A percentile compares a stretch with the other conserved stretches of the same genome.
phyloP scores from a whole-genome alignment of 2,797 vertebrate genomes.

The Pempheris klunzingeri region DNA sequence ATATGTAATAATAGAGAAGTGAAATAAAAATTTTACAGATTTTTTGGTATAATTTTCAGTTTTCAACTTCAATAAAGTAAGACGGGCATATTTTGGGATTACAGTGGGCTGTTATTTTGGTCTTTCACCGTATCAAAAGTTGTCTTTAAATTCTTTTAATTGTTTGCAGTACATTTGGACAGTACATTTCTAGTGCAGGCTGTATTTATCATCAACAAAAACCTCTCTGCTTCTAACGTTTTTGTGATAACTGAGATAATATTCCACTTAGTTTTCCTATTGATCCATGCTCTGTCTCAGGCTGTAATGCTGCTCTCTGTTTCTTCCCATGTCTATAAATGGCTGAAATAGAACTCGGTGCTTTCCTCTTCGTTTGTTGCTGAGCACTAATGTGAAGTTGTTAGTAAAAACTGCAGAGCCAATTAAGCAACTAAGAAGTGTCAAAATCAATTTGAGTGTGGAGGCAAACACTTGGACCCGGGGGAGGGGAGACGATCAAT shows the following conservation, averaged over 20 bases:
- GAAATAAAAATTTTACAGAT: too few relatives aligned
- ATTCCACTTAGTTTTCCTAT: not conserved
- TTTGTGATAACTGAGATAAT: not conserved
- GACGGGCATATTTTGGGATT: not conserved
- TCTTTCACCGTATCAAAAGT: not conserved
- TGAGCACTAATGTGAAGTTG: constrained; percentile 38
- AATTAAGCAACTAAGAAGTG: constrained; percentile 66
- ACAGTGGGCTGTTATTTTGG: not conserved
- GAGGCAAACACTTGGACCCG: constrained; percentile 47
- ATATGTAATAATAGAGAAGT: not conserved
- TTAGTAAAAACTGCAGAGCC: constrained; percentile 33
- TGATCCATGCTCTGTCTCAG: not conserved
- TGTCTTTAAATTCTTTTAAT: too few relatives aligned
- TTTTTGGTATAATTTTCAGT: too few relatives aligned
- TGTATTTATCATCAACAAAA: not conserved
- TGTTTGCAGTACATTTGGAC: not conserved
- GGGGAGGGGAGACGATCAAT: constrained; percentile 43
- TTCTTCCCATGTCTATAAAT: not conserved
- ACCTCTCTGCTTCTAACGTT: not conserved
- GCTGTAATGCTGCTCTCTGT: not conserved
- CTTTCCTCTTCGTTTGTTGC: not conserved
- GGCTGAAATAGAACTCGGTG: not conserved
- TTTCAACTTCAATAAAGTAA: too few relatives aligned
- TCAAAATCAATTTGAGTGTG: constrained; percentile 45
- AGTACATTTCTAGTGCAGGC: not conserved